A percentile compares a stretch with the other conserved stretches of the same genome.
phyloP scores from a whole-genome alignment of 2,113 vertebrate species.

The Aplodontia rufa region DNA sequence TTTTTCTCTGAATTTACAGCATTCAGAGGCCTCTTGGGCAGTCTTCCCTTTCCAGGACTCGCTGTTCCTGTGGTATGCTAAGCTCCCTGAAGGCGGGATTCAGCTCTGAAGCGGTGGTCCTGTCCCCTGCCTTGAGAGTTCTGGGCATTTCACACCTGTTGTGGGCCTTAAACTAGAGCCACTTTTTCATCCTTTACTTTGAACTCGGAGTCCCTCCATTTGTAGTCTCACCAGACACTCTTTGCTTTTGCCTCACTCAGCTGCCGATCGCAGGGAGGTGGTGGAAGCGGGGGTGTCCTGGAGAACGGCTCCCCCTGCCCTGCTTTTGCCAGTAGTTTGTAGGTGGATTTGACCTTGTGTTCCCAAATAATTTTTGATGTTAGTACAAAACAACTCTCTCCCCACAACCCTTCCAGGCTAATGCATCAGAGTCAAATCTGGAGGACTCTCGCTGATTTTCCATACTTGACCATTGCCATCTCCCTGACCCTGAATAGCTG shows the following conservation, averaged over 20 bases:
- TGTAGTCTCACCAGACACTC: neutral
- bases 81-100: neutral
- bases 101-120: neutral
- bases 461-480: slow-evolving; percentile 20
- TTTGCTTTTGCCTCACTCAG: neutral
- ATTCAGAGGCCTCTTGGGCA: neutral
- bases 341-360: slow-evolving; percentile 45
- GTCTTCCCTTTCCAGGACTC: neutral
- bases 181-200: neutral
- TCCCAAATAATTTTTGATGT: slow-evolving; percentile 49
- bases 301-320: neutral
- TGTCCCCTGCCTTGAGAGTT: neutral
- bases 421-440: neutral
- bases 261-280: neutral
- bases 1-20: neutral
- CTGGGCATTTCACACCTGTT: neutral
- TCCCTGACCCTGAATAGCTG: neutral
- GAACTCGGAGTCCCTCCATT: neutral
- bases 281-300: no score
- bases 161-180: neutral
- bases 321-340: neutral
- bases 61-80: neutral
- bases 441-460: neutral
- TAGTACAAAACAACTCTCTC: slow-evolving; percentile 8
- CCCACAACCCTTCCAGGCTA: neutral